Evolutionary conservation across 2,113 vertebrate species (phyloP).

Genomic region (Salminus brasiliensis): DNA sequence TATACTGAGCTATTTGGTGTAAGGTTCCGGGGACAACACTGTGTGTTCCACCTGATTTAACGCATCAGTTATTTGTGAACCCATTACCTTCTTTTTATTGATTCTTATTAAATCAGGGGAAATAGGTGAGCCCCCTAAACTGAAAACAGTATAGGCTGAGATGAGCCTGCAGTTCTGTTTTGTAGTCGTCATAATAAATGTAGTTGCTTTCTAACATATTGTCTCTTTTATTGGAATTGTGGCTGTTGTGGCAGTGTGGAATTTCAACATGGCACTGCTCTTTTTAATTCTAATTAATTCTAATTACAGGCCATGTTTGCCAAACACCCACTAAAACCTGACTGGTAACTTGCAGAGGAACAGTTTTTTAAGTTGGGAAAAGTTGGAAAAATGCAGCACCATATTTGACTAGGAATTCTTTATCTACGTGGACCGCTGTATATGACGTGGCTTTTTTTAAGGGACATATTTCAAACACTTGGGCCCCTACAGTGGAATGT

Average conservation of each 20-base stretch:
- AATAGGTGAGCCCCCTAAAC: not conserved
- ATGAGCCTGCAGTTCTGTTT: too few relatives aligned
- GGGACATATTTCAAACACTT: not conserved
- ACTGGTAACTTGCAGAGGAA: too few relatives aligned
- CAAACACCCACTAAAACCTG: too few relatives aligned
- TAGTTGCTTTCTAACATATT: too few relatives aligned
- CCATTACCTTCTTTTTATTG: not conserved
- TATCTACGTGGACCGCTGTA: not conserved
- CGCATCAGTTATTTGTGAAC: not conserved
- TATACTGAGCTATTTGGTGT: not conserved
- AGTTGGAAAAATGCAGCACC: too few relatives aligned
- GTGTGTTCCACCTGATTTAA: not conserved
- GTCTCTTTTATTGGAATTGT: too few relatives aligned
- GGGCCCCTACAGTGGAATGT: conserved; percentile 57
- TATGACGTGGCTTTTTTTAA: not conserved
- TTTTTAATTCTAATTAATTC: too few relatives aligned
- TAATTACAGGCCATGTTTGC: too few relatives aligned
- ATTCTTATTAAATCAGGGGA: not conserved
- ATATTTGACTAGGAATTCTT: not conserved
- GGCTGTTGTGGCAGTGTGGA: too few relatives aligned
- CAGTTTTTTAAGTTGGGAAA: too few relatives aligned
- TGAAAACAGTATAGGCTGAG: not conserved
- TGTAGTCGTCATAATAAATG: too few relatives aligned
- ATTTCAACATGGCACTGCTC: too few relatives aligned
- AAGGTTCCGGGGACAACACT: not conserved